Evolutionary conservation across 2,113 vertebrate species (phyloP), one percentile per base, ranked within the genome.

Genomic region (Gracilinanus agilis): DNA sequence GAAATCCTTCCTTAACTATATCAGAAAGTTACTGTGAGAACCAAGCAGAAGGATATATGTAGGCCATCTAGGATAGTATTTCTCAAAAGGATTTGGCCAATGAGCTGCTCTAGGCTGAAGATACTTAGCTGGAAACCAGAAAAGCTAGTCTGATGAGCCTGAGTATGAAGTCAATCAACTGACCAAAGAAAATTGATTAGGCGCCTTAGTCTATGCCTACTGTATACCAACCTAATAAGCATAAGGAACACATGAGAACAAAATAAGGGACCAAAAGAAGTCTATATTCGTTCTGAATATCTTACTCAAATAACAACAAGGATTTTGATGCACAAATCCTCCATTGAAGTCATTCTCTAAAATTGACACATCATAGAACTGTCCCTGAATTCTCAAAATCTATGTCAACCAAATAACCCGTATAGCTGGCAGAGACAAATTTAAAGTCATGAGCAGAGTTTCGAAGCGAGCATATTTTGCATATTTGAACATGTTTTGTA

Each of bases 331-430:
- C n/a, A 21, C 6, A 9, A 40, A 8, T 83, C 34, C n/a, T 83
- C 67, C n/a, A 2, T 13, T 83, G 67, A 83, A 40, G 34, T 40
- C 16, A 21, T n/a, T 83, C n/a, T 83, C 16, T 2, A 40, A 58
- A 40, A 94, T 91, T 88, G 92, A 93, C 75, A 40, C 55, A 9
- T 94, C 55, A 54, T 29, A 95, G 19, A 93, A 61, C 54, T 96
- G 94, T 10, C 24, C n/a, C 25, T 3, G 0, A 9, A 88, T 58
- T 24, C 91, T 90, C 16, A 95, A 91, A 89, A 55, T 95, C 24
- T 7, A 40, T 23, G n/a, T 83, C 67, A 40, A 83, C n/a, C 19
- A 83, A 83, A 40, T 40, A 83, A 83, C 1, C 0, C 21, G 6
- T 23, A n/a, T 83, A 40, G n/a, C 19, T 6, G 23, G n/a, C 19